phyloP scores from a whole-genome alignment of 2,888 invertebrate species.

The Ligdia adustata region DNA sequence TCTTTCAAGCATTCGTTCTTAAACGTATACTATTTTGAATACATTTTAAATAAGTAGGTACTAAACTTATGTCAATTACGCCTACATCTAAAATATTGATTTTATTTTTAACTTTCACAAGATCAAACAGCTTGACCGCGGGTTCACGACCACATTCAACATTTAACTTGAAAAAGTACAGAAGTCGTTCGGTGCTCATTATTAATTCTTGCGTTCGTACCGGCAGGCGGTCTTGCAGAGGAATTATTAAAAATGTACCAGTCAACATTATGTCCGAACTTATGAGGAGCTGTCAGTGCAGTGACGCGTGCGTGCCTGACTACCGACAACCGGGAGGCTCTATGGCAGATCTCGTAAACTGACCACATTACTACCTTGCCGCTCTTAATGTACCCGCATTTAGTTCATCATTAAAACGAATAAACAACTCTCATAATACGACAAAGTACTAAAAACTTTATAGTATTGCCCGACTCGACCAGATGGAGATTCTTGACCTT shows the following conservation, averaged over 20 bases:
- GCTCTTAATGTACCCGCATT: slow-evolving; percentile 3
- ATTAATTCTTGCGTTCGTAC: slow-evolving; percentile 32
- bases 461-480: slow-evolving; percentile 21
- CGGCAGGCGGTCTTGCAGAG: slow-evolving; percentile 48
- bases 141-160: slow-evolving; percentile 10
- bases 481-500: slow-evolving; percentile 43
- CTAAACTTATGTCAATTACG: too few relatives aligned
- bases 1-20: too few relatives aligned
- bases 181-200: slow-evolving; percentile 48
- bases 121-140: slow-evolving; percentile 11
- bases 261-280: slow-evolving; percentile 70
- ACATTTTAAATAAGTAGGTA: too few relatives aligned
- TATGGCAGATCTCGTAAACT: slow-evolving; percentile 38
- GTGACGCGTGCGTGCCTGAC: slow-evolving; percentile 61
- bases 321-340: slow-evolving; percentile 60
- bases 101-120: slow-evolving; percentile 4
- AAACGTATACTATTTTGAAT: too few relatives aligned
- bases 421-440: slow-evolving; percentile 3
- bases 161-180: slow-evolving; percentile 23
- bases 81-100: too few relatives aligned
- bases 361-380: slow-evolving; percentile 16
- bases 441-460: slow-evolving; percentile 8
- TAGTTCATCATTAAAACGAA: slow-evolving; percentile 3
- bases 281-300: slow-evolving; percentile 70
- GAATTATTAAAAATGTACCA: slow-evolving; percentile 66